Evolutionary conservation across 2,113 vertebrate genomes (phyloP).

Genomic region (Pseudopodoces humilis): DNA sequence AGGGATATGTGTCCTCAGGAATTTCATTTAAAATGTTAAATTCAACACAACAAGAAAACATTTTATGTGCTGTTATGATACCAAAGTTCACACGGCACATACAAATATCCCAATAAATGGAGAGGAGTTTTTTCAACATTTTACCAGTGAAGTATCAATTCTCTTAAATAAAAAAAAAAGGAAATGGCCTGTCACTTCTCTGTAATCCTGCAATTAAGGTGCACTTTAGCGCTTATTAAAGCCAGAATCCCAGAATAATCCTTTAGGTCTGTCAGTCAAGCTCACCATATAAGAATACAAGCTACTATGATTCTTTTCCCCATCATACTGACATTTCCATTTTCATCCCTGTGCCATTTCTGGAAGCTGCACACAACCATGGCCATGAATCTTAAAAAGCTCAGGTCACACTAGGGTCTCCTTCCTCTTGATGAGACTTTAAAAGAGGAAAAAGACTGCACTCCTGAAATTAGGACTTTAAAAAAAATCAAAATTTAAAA

Average conservation of each 20-base stretch:
- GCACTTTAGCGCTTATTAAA: conserved; percentile 56
- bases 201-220: conserved; percentile 60
- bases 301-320: conserved; percentile 26
- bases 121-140: background rate
- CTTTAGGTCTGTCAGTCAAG: conserved; percentile 33
- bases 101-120: background rate
- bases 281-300: background rate
- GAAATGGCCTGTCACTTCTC: background rate
- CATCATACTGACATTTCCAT: conserved; percentile 67
- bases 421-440: conserved; percentile 29
- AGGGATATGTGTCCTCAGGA: background rate
- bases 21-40: background rate
- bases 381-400: conserved; percentile 63
- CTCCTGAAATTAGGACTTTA: background rate
- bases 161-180: background rate
- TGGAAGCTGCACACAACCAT: background rate
- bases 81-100: background rate
- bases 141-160: background rate
- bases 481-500: background rate
- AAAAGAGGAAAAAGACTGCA: background rate
- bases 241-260: conserved; percentile 49
- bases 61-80: background rate
- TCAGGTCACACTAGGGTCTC: conserved; percentile 14
- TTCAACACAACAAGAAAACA: background rate
- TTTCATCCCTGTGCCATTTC: conserved; percentile 59